Evolutionary conservation across 2,797 vertebrate species (phyloP).

Genomic region (Pantherophis alleghaniensis): DNA sequence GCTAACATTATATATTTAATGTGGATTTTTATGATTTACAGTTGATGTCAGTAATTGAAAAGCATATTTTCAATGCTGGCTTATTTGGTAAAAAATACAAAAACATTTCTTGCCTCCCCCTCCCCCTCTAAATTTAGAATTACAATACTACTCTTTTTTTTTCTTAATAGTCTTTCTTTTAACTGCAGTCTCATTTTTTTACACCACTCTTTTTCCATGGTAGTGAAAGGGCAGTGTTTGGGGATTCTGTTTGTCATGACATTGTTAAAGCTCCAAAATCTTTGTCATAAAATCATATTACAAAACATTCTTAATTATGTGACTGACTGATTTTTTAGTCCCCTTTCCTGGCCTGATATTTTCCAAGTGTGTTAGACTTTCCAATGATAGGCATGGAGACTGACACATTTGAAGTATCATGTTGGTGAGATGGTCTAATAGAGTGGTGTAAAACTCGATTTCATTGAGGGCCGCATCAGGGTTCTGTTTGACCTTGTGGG

Average conservation of each 20-base stretch:
- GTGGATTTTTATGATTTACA: background rate
- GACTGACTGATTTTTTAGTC: background rate
- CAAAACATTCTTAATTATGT: background rate
- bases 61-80: background rate
- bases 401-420: background rate
- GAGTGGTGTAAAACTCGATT: too few relatives aligned
- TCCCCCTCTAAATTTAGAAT: background rate
- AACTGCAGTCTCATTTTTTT: background rate
- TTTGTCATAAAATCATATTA: background rate
- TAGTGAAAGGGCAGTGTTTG: background rate
- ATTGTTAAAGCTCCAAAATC: background rate
- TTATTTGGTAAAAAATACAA: background rate
- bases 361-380: background rate
- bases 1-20: background rate
- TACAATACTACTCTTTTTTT: background rate
- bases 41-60: background rate
- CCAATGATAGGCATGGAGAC: background rate
- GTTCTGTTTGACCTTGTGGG: too few relatives aligned
- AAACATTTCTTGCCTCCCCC: background rate
- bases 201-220: background rate
- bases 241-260: background rate
- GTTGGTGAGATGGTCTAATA: background rate
- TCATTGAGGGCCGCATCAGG: too few relatives aligned
- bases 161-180: background rate
- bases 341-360: background rate